Percentiles rank a stretch among this genome's conserved stretches.
phyloP scores from a whole-genome alignment of 30 jellyfish, hydroid and myxozoan genomes.

The Aurelia aurita region DNA sequence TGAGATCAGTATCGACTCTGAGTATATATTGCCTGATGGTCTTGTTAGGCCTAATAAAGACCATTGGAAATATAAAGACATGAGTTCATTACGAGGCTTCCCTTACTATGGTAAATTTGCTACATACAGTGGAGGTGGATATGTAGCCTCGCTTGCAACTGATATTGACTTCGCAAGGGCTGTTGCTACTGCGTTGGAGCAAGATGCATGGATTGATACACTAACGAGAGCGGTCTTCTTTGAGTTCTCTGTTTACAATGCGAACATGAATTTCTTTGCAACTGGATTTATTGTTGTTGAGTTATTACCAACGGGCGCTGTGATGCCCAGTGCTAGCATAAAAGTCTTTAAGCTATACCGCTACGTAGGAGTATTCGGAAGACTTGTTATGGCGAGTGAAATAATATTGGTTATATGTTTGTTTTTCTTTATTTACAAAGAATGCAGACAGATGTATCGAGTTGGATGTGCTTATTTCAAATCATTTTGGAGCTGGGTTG shows the following conservation, averaged over 20 bases:
- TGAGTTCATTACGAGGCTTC: conserved; percentile 60
- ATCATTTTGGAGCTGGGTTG: conserved; percentile 51
- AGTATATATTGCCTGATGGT: conserved; percentile 43
- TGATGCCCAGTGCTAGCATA: conserved; percentile 44
- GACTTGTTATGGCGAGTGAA: conserved; percentile 43
- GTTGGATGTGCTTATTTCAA: conserved; percentile 29
- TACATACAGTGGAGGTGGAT: conserved; percentile 84
- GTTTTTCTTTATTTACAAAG: conserved; percentile 51
- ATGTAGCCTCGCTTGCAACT: conserved; percentile 76
- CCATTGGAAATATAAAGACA: conserved; percentile 48
- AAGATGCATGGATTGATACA: conserved; percentile 69
- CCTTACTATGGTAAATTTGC: conserved; percentile 72
- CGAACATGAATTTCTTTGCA: conserved; percentile 62
- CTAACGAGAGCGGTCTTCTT: conserved; percentile 85
- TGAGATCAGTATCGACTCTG: conserved; percentile 31
- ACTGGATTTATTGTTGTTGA: conserved; percentile 59
- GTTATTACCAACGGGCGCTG: conserved; percentile 63
- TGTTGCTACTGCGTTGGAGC: conserved; percentile 61
- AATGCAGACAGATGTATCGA: conserved; percentile 51
- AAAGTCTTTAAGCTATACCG: conserved; percentile 49
- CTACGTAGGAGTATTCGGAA: conserved; percentile 31
- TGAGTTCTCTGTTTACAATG: conserved; percentile 82
- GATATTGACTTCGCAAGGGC: conserved; percentile 68
- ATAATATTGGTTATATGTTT: conserved; percentile 31
- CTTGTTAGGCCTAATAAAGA: conserved; percentile 22